Percentiles rank a stretch among this genome's conserved stretches.
Evolutionary conservation across 2,888 invertebrate genomes (phyloP).

Genomic region (Ariolimax columbianus): DNA sequence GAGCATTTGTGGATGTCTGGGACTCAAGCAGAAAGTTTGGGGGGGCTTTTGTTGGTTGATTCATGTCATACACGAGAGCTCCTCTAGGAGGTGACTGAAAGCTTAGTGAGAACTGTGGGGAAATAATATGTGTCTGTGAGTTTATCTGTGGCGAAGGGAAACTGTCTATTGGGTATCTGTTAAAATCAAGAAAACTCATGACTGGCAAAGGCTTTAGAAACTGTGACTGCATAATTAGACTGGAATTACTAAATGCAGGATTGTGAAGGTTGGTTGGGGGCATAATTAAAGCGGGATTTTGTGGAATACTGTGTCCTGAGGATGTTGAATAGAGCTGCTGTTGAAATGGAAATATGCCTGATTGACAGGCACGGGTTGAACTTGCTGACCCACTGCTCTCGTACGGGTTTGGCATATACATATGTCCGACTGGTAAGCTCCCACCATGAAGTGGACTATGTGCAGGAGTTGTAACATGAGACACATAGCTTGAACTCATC

Average conservation of each 20-base stretch:
- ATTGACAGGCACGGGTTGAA: neutral
- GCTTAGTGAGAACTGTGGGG: neutral
- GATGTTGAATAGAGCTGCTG: neutral
- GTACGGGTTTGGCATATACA: neutral
- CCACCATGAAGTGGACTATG: neutral
- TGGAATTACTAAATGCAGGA: neutral
- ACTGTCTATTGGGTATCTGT: neutral
- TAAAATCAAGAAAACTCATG: neutral
- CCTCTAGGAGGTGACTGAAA: neutral
- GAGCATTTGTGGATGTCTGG: neutral
- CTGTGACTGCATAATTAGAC: neutral
- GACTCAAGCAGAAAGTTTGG: neutral
- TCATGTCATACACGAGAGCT: neutral
- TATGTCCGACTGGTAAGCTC: neutral
- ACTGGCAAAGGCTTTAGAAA: neutral
- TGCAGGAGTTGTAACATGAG: neutral
- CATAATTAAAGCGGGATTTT: neutral
- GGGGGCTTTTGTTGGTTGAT: neutral
- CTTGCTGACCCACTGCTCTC: neutral
- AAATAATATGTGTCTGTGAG: neutral
- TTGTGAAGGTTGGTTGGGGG: conserved; percentile 2
- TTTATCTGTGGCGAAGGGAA: neutral
- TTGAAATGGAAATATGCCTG: neutral
- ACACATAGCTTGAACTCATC: neutral
- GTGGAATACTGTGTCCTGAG: neutral